These are phyloP conservation scores for Hexactinellida sp. DNA, from an alignment of 37 sponge, comb jelly and placozoan genomes.

Conservation along the genomic window DNA sequence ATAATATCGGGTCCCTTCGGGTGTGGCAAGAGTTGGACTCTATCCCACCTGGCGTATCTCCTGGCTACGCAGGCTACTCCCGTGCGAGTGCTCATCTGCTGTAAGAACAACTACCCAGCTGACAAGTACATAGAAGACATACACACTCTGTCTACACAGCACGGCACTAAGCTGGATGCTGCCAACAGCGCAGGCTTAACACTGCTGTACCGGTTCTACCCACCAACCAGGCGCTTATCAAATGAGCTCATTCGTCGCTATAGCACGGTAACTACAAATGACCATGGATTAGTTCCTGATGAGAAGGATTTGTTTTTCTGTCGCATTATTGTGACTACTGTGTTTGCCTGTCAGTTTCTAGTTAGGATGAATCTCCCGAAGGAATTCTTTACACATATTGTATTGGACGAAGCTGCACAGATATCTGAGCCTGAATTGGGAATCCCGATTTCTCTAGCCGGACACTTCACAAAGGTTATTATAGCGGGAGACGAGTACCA, in stretches of 20 bases:
- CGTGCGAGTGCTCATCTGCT: background rate
- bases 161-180: background rate
- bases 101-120: background rate
- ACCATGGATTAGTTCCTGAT: background rate
- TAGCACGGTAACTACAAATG: background rate
- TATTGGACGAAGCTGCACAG: constrained; percentile 69
- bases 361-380: background rate
- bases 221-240: background rate
- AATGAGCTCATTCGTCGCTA: background rate
- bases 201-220: background rate
- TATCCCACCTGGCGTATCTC: background rate
- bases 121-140: constrained; percentile 10
- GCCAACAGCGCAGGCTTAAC: background rate
- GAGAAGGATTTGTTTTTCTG: background rate
- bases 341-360: background rate
- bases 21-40: background rate
- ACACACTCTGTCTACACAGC: background rate
- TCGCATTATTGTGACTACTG: background rate
- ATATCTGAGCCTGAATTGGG: constrained; percentile 44
- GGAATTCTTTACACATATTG: constrained; percentile 58
- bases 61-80: background rate
- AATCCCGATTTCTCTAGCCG: constrained; percentile 42
- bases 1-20: background rate
- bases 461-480: constrained; percentile 36
- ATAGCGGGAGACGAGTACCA: constrained; percentile 58